Conservation (phyloP, 2,113 vertebrate genomes). For the Myrmophylax atrothorax region DNA sequence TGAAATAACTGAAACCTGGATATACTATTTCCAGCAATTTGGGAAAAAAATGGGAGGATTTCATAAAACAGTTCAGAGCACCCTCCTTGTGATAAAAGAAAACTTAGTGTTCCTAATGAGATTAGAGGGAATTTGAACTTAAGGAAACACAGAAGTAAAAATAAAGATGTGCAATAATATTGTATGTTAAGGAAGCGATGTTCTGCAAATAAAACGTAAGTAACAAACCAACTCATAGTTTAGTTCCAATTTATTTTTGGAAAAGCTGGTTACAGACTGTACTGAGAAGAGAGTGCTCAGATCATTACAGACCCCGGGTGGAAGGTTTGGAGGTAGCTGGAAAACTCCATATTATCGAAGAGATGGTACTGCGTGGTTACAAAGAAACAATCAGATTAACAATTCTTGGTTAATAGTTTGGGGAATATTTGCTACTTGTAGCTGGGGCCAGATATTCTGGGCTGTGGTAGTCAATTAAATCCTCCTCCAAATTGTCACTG, state of each 20-base stretch:
- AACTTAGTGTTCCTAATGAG: not conserved
- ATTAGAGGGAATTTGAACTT: not conserved
- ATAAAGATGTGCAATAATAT: not conserved
- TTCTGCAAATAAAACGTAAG: not conserved
- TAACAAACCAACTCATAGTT: not conserved
- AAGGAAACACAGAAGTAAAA: not conserved
- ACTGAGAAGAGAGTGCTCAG: not conserved
- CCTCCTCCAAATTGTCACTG: not conserved
- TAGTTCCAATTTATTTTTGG: not conserved
- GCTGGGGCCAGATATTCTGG: not conserved
- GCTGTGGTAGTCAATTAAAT: not conserved
- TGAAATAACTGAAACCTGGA: not conserved
- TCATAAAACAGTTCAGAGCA: not conserved
- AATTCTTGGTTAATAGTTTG: not conserved
- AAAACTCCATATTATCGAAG: not conserved
- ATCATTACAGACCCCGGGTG: not conserved
- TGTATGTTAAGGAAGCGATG: not conserved
- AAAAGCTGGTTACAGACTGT: not conserved
- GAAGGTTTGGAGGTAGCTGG: not conserved
- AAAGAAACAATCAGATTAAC: not conserved
- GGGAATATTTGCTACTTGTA: not conserved
- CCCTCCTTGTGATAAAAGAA: not conserved
- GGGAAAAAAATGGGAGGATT: not conserved
- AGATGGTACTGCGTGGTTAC: not conserved
- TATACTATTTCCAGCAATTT: not conserved